Evolutionary conservation across 1,140 invertebrate genomes (phyloP), one percentile per base, ranked within the genome.

Genomic region (Luehdorfia chinensis): DNA sequence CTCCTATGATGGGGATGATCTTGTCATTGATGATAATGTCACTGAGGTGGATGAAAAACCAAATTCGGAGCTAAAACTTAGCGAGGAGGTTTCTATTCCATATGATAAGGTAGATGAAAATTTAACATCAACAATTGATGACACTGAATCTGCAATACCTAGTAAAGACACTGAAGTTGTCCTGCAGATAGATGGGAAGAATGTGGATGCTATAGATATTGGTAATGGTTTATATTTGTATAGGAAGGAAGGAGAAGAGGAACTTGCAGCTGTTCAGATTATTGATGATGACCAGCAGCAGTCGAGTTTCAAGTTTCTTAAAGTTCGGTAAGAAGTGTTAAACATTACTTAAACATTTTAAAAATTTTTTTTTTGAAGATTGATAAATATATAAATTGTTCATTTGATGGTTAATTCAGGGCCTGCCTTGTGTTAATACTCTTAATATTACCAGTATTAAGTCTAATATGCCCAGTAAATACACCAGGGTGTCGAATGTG

Each of bases 141-240:
- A 70, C 23, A 25, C 46, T 2, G 78, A 75, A 7, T 44, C 55
- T 9, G 62, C 50, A 1, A 65, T 66, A 30, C 59, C 46, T 1
- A 77, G 66, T 61, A 86, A 75, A 47, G 76, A 79, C 37, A 80
- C 74, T 3, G 81, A 86, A 58, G 81, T 87, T 34, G 72, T 79
- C n/a, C 60, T 88, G 16, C 76, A 85, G 16, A 86, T 88, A 44
- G 84, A 88, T 69, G 86, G 83, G 11, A 87, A 80, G 48, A 87
- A 87, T 66, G 83, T 87, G 12, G 76, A 87, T 60, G 86, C 84
- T 18, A 85, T 87, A 51, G 79, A 86, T 50, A 87, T 88, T 58
- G 86, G 86, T 2, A 84, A 87, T 57, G 81, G 77, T 19, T 57
- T 88, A 19, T 87, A 87, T 62, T 73, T 88, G 52, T 88, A 87